Base-by-base conservation (phyloP, 2,113 vertebrate genomes). In the Neopipo cinnamomea region DNA sequence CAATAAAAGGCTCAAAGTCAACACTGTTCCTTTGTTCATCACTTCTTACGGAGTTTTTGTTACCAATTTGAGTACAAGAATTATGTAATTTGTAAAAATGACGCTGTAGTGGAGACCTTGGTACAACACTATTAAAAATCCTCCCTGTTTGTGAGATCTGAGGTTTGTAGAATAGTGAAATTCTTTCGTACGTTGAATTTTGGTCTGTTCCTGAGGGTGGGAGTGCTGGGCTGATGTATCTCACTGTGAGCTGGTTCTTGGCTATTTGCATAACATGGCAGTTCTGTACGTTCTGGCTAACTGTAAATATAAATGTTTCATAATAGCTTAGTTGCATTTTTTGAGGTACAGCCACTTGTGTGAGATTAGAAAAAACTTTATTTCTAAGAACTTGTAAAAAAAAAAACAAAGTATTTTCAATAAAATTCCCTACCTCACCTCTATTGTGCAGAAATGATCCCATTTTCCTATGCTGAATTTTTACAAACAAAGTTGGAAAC, bases 221-320 rank as follows among this genome's bases (percentile, higher is more conserved):
- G 96, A 96, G 96, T 97, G 96, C 88, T 96, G 91, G 96, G 91
- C 95, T 97, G 12, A 46, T 95, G 91, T 96, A 96, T 97, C 97
- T 98, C 97, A 97, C 97, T 97, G 96, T 97, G 97, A 96, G 62
- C 96, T 94, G 90, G 96, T 97, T 96, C 95, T 96, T 77, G 63
- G 93, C 89, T 97, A 96, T 97, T 97, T 97, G 88, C 96, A 79
- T 91, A 91, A 94, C 96, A 96, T 73, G 93, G 97, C 97, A 97
- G 97, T 98, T 97, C 96, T 98, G 84, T 97, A 96, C 95, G 96
- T 96, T 96, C 97, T 96, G 97, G 96, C 94, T 97, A 93, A 97
- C 78, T 98, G 98, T 98, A 98, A 97, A 97, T 98, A 97, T 97
- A 79, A 97, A 97, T 97, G 96, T 98, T 97, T 97, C 97, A 95